A percentile compares a stretch with the other conserved stretches of the same genome.
Evolutionary conservation across 2,888 invertebrate species (phyloP).

Genomic region (Caradrina kadenii): DNA sequence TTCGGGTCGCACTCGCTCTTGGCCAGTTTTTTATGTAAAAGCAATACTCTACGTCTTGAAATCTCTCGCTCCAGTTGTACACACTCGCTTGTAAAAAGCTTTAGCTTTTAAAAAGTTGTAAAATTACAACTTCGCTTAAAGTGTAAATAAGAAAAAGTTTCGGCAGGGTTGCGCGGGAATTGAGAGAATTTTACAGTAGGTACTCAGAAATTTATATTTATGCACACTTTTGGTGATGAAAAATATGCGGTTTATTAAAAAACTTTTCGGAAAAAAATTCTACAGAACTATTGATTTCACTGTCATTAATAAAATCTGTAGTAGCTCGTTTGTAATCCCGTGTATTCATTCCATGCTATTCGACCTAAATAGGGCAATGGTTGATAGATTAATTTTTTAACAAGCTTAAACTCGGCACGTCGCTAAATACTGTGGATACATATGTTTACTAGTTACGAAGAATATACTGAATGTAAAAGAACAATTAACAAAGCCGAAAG

Average conservation of each 20-base stretch:
- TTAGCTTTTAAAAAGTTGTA: conserved; percentile 40
- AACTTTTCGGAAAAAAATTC: neutral
- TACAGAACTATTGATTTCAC: neutral
- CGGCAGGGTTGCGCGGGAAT: conserved; percentile 5
- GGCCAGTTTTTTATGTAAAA: conserved; percentile 1
- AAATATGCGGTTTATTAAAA: neutral
- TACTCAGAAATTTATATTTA: conserved; percentile 5
- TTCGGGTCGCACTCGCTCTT: too few species aligned
- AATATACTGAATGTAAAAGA: neutral
- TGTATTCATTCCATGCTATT: too few species aligned
- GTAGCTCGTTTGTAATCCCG: neutral
- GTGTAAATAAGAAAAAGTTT: conserved; percentile 33
- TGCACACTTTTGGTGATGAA: neutral
- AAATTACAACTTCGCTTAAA: conserved; percentile 36
- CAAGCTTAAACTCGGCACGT: neutral
- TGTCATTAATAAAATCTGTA: neutral
- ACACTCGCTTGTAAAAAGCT: conserved; percentile 36
- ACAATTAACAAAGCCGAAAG: too few species aligned
- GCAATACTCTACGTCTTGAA: conserved; percentile 23
- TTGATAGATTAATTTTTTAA: conserved; percentile 3
- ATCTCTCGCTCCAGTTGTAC: conserved; percentile 46
- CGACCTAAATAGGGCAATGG: neutral
- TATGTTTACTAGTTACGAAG: neutral
- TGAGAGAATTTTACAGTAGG: conserved; percentile 17
- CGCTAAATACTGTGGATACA: neutral